These are phyloP conservation scores for Notarius lentiginosus DNA, from an alignment of 2,113 vertebrate species.

Conservation along the genomic window DNA sequence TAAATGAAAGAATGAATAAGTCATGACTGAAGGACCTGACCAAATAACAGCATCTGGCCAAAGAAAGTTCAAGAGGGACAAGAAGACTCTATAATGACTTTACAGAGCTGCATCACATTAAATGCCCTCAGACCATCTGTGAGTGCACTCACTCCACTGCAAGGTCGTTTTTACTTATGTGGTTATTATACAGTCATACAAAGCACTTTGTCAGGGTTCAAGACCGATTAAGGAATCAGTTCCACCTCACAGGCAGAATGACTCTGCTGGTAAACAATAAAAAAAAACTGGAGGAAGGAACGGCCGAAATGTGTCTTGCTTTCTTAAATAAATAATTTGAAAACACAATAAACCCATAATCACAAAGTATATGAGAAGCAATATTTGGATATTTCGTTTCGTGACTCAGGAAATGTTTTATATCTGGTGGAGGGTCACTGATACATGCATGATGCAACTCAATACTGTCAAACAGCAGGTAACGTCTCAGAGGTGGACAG, in stretches of 20 bases:
- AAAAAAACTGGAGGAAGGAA: neutral
- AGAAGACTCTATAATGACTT: conserved; percentile 30
- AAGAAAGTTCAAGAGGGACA: conserved; percentile 27
- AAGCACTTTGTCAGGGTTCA: neutral
- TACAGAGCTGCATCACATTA: conserved; percentile 18
- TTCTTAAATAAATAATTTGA: neutral
- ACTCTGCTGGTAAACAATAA: neutral
- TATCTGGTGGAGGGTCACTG: neutral
- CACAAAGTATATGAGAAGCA: neutral
- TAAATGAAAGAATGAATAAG: conserved; percentile 62
- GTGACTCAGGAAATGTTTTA: neutral
- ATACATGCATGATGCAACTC: neutral
- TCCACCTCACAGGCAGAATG: neutral
- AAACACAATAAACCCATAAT: too few relatives aligned
- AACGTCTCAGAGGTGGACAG: neutral
- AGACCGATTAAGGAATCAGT: neutral
- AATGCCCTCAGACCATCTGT: conserved; percentile 5
- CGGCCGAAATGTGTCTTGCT: neutral
- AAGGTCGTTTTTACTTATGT: conserved; percentile 2
- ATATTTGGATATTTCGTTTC: neutral
- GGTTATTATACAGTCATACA: neutral
- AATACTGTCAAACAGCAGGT: neutral
- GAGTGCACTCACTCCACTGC: neutral
- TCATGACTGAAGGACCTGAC: conserved; percentile 50
- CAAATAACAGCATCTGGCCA: conserved; percentile 44